Evolutionary conservation across 2,888 invertebrate species (phyloP), one percentile per base, ranked within the genome.

Genomic region (Cryptus armator): DNA sequence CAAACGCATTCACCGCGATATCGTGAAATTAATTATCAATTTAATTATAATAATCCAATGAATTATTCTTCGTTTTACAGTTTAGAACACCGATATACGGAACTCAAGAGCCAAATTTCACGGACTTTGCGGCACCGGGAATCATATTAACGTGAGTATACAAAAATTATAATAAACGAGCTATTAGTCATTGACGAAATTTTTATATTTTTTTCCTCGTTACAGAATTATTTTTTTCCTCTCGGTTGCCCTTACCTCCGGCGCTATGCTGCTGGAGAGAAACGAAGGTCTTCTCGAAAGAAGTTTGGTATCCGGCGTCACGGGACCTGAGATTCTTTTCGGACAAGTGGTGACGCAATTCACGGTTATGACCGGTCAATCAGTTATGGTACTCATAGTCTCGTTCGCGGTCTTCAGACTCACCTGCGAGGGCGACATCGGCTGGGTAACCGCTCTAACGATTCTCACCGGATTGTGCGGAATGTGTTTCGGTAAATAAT

Each of bases 41-140:
- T 24, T 46, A 19, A 32, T 64, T 62, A 16, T 19, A 6, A 16
- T 51, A 14, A 64, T 74, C 19, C 12, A 6, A 32, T 48, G 7
- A 29, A 37, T 37, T 37, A 10, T 66, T 32, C 24, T 77, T 77
- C 10, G 5, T 3, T 32, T 66, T 84, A 32, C 93, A 97, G 95
- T 97, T 97, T 92, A 94, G 96, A 87, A 91, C 94, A 0, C 98
- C 98, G 0, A 94, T 98, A 66, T 98, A 97, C 90, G 98, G 98
- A 2, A 95, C 96, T 75, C 92, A 94, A 43, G 94, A 96, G 76
- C 97, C 98, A 0, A 97, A 97, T 91, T 98, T 99, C 91, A 98
- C 98, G 0, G 98, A 99, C 92, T 99, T 99, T 92, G 98, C 98
- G 83, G 98, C 98, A 2, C 99, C 99, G 1, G 99, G 99, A 85